Evolutionary conservation across 1,140 invertebrate species (phyloP), one percentile per base, ranked within the genome.

Genomic region (Matsumurasca onukii): DNA sequence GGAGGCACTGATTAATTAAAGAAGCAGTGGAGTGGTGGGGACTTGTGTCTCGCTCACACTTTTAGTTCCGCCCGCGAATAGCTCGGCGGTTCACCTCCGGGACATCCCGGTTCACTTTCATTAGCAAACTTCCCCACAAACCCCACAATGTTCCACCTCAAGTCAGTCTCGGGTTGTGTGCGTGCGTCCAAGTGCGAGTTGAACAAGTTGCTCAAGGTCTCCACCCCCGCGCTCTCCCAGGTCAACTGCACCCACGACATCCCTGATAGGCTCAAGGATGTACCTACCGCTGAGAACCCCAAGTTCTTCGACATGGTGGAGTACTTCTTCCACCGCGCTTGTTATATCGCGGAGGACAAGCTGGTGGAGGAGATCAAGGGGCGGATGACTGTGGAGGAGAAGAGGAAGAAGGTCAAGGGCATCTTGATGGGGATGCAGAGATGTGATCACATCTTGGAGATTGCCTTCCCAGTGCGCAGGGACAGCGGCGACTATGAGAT

Each of bases 401-500:
- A 95, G 73, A 88, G 90, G 74, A 92, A 95, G 76, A 94, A 94
- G 80, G 95, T 96, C 5, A 88, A 90, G 75, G 95, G 95, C 76
- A 97, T 98, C 77, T 80, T 98, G 31, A 89, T 90, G 80, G 86
- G 95, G 71, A 95, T 99, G 86, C 92, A 98, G 80, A 94, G 94
- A 52, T 98, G 95, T 80, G 94, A 98, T 81, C 92, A 97, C 76
- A 94, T 98, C 68, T 82, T 98, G 25, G 95, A 97, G 81, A 92
- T 98, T 57, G 89, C 91, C 51, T 99, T 99, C 80, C 98, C 98
- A 0, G 82, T 99, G 52, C 89, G 92, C 78, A 88, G 94, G 71
- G 98, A 99, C 79, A 95, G 93, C 75, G 98, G 97, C 0, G 89
- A 94, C 76, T 98, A 95, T 78, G 95, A 98, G 79, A 96, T 98